Evolutionary conservation across 2,113 vertebrate genomes (phyloP), one percentile per base, ranked within the genome.

Genomic region (Erpornis zantholeuca): DNA sequence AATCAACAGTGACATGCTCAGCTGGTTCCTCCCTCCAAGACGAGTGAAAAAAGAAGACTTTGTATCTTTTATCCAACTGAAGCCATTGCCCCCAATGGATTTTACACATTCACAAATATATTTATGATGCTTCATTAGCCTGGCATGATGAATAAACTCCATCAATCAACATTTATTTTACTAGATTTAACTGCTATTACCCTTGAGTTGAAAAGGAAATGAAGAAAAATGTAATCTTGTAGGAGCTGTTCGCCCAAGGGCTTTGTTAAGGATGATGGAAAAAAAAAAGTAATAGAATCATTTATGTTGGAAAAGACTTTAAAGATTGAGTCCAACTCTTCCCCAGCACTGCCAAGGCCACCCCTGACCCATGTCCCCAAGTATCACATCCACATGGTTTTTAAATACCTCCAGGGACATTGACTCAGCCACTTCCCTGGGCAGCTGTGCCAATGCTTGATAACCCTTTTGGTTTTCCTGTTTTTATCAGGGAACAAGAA

Each of bases 111-210:
- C 61, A 50, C 75, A 94, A 94, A 86, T 86, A 56, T 81, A 93
- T 90, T 92, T 88, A 83, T 84, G 88, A 95, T 86, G 95, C 92
- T 86, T 97, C 92, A 95, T 97, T 95, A 95, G 65, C 53, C 69
- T 84, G 65, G 57, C 40, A 84, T n/a, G 80, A 91, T 88, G 94
- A 94, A 92, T 89, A 90, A 95, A 84, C 78, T 84, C 80, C 91
- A 92, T 90, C 88, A 91, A 94, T 94, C 92, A 90, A 81, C 86
- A 86, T 88, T 96, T 92, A 92, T 86, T 92, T 94, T 92, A 78
- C 92, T 88, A 91, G 72, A 92, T 94, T 92, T 90, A 93, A 92
- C 91, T 94, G 86, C 61, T 91, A 44, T 75, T 91, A 82, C 86
- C 73, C 76, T 91, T 73, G 86, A 94, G 65, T 68, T 84, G 83